phyloP scores from a whole-genome alignment of 2,888 invertebrate species.

The Leptura quadrifasciata region DNA sequence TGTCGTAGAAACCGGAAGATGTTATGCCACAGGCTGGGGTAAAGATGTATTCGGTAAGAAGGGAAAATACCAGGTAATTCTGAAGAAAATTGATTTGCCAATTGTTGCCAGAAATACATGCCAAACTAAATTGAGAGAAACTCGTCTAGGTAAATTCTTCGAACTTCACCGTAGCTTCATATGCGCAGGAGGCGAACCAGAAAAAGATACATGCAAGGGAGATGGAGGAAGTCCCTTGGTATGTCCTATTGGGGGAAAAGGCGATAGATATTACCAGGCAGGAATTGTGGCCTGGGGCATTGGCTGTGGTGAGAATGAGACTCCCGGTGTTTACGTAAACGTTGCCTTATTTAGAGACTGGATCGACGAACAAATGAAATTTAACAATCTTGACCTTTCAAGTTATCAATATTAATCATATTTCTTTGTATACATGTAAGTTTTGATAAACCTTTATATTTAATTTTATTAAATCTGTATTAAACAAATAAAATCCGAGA shows the following conservation, averaged over 20 bases:
- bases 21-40: constrained; percentile 69
- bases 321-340: constrained; percentile 86
- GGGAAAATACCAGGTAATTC: constrained; percentile 81
- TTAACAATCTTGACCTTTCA: constrained; percentile 42
- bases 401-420: constrained; percentile 39
- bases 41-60: constrained; percentile 68
- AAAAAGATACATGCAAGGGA: constrained; percentile 82
- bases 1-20: constrained; percentile 51
- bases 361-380: constrained; percentile 54
- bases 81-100: constrained; percentile 83
- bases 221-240: constrained; percentile 78
- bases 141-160: constrained; percentile 82
- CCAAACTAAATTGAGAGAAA: constrained; percentile 76
- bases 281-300: constrained; percentile 91
- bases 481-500: constrained; percentile 1
- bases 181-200: constrained; percentile 81
- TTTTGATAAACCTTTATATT: constrained; percentile 27
- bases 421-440: constrained; percentile 26
- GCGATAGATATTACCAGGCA: constrained; percentile 79
- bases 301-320: constrained; percentile 81
- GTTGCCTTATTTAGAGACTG: constrained; percentile 75
- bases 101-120: constrained; percentile 80
- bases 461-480: constrained; percentile 29
- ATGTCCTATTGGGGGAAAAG: constrained; percentile 77
- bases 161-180: constrained; percentile 82